Evolutionary conservation across 2,113 vertebrate species (phyloP), one percentile per base, ranked within the genome.

Genomic region (Prietella phreatophila): DNA sequence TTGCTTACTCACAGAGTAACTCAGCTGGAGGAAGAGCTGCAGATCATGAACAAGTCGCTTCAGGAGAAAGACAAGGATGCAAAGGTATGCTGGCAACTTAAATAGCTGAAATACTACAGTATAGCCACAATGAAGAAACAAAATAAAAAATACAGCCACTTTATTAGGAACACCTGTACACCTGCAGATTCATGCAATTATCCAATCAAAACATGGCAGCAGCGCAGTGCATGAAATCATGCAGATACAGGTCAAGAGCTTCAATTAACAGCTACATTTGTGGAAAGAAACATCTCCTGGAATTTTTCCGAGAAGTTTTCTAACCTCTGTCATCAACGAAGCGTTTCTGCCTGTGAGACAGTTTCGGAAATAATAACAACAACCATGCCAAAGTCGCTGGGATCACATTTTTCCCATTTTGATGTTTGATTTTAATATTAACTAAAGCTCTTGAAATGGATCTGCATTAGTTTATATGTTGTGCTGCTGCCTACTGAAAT

Each of bases 21-120:
- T 63, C 91, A 94, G 83, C 91, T 96, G 30, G 94, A 96, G 90
- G 86, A 93, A 73, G 91, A 90, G 90, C 89, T 95, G 89, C 93
- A 92, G 30, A 30, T 86, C 55, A 84, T 94, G 0, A 93, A 88
- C 19, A 89, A 86, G 3, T 89, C 91, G 82, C 85, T 92, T 39
- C 87, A 89, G 85, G 90, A 90, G 65, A 88, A 3, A 0, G 88
- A 86, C 30, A 84, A 22, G 76, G 92, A 88, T 1, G 87, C 55
- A 0, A 94, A 96, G 95, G 96, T 97, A 88, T 47, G 13, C 53
- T 19, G 27, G 5, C 20, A 61, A 55, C n/a, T 1, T 75, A 10
- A 0, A 50, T 50, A 10, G 25, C 20, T 71, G 63, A 82, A 56
- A 36, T 27, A 13, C 15, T 53, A 36, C 17, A 20, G 7, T 33